These are phyloP conservation scores for Diuraphis noxia DNA, from an alignment of 1,140 invertebrate genomes.

Conservation along the genomic window DNA sequence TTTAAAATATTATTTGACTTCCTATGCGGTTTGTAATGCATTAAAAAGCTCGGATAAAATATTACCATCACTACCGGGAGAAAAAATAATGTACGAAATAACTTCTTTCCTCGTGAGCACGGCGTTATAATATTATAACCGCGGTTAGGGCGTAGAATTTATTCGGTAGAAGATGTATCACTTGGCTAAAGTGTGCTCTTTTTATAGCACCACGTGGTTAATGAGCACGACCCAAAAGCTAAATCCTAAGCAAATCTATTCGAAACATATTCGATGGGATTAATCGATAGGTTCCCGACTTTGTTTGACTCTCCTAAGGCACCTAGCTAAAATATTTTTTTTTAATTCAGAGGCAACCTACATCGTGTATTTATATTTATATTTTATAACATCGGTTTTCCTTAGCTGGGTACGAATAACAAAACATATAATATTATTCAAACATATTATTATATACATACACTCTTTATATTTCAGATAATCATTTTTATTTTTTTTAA, in stretches of 20 bases:
- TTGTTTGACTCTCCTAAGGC: too few relatives aligned
- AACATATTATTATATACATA: too few relatives aligned
- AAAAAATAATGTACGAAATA: background rate
- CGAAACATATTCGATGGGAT: background rate
- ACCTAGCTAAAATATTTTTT: too few relatives aligned
- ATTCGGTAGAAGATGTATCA: background rate
- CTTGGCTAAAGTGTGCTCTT: background rate
- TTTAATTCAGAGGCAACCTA: too few relatives aligned
- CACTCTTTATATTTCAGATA: too few relatives aligned
- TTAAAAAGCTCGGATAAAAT: constrained; percentile 9
- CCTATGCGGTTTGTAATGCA: background rate
- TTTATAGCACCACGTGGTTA: background rate
- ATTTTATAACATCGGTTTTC: too few relatives aligned
- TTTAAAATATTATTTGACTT: constrained; percentile 20
- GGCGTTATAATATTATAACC: background rate
- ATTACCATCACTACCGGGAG: background rate
- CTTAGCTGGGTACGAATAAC: too few relatives aligned
- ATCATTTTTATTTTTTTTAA: too few relatives aligned
- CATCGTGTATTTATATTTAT: too few relatives aligned
- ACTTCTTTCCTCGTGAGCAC: background rate
- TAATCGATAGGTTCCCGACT: background rate
- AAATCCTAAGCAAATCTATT: background rate
- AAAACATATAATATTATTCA: too few relatives aligned
- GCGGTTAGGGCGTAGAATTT: background rate
- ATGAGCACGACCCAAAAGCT: background rate